These are phyloP conservation scores for Argyresthia goedartella DNA, from an alignment of 2,888 invertebrate genomes.

Conservation along the genomic window DNA sequence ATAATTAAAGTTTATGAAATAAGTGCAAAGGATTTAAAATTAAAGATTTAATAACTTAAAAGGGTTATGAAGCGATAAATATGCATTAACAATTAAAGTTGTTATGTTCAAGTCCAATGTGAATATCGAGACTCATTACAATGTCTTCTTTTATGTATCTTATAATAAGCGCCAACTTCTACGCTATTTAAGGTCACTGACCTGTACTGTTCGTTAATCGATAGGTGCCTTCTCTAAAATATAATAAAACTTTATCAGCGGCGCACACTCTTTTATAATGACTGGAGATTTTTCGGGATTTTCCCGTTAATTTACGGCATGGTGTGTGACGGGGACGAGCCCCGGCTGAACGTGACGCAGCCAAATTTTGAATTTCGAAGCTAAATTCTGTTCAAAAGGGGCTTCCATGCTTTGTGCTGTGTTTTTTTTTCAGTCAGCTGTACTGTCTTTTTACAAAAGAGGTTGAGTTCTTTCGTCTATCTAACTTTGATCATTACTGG, in stretches of 20 bases:
- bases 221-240: neutral
- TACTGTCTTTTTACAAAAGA: too few relatives aligned
- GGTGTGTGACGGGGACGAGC: neutral
- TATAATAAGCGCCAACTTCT: neutral
- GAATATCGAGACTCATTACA: too few relatives aligned
- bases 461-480: too few relatives aligned
- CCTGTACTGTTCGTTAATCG: too few relatives aligned
- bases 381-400: constrained; percentile 13
- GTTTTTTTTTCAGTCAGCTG: too few relatives aligned
- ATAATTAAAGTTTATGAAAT: neutral
- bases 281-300: constrained; percentile 20
- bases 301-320: constrained; percentile 24
- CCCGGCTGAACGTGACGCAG: constrained; percentile 23
- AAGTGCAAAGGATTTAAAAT: too few relatives aligned
- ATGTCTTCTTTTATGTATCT: neutral
- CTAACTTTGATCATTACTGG: too few relatives aligned
- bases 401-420: too few relatives aligned
- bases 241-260: neutral
- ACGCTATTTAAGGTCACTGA: neutral
- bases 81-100: too few relatives aligned
- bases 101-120: too few relatives aligned
- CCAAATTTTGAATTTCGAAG: constrained; percentile 15
- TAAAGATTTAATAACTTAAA: too few relatives aligned
- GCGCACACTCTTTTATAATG: constrained; percentile 9
- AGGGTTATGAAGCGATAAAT: neutral